Evolutionary conservation across 2,888 invertebrate species (phyloP).

Genomic region (Rhagophthalmus giganteus): DNA sequence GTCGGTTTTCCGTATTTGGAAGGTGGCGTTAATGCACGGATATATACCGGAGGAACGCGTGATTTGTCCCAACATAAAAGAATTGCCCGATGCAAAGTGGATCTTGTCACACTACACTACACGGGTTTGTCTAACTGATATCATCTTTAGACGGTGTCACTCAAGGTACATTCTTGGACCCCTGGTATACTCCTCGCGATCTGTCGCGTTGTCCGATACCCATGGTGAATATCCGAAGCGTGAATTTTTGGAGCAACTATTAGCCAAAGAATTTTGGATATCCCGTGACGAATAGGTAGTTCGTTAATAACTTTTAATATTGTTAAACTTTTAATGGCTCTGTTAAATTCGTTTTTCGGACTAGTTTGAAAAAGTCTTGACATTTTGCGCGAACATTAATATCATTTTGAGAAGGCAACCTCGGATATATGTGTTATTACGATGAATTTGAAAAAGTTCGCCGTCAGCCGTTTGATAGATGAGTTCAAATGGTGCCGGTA

Average conservation of each 20-base stretch:
- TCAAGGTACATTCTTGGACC: slow-evolving; percentile 31
- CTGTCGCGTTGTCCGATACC: slow-evolving; percentile 16
- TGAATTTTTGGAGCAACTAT: slow-evolving; percentile 5
- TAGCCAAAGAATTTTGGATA: slow-evolving; percentile 4
- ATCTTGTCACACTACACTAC: slow-evolving; percentile 41
- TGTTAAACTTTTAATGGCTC: too few relatives aligned
- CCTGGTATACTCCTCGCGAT: slow-evolving; percentile 11
- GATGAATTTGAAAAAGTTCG: slow-evolving; percentile 29
- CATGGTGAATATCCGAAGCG: slow-evolving; percentile 17
- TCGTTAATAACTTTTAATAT: too few relatives aligned
- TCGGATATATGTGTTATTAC: slow-evolving; percentile 19
- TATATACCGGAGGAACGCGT: slow-evolving; percentile 15
- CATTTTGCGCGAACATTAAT: slow-evolving; percentile 19
- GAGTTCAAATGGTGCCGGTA: slow-evolving; percentile 48
- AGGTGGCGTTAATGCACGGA: neutral
- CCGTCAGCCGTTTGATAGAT: slow-evolving; percentile 46
- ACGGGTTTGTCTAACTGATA: slow-evolving; percentile 39
- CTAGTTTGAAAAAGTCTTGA: slow-evolving; percentile 9
- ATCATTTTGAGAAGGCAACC: slow-evolving; percentile 17
- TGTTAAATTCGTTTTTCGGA: too few relatives aligned
- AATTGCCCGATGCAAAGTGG: slow-evolving; percentile 40
- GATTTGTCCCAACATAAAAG: slow-evolving; percentile 41
- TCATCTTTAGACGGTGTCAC: slow-evolving; percentile 41
- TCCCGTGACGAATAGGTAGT: slow-evolving; percentile 15
- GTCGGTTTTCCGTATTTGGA: slow-evolving; percentile 16